A percentile compares a stretch with the other conserved stretches of the same genome.
phyloP scores from a whole-genome alignment of 2,888 invertebrate species.

The Adela reaumurella region DNA sequence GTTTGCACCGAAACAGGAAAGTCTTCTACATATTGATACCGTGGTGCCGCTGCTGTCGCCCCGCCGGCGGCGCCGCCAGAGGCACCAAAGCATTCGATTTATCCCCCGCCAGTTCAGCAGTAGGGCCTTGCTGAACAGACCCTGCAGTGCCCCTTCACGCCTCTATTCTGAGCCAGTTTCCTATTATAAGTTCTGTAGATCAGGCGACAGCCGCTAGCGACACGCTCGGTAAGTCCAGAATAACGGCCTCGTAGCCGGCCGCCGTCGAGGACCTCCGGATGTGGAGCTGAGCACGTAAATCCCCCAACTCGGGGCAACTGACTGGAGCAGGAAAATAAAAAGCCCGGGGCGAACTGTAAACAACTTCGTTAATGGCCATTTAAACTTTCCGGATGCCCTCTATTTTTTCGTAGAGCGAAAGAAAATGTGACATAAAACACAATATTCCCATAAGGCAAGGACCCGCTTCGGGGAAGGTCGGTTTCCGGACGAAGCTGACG shows the following conservation, averaged over 20 bases:
- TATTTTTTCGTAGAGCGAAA: slow-evolving; percentile 15
- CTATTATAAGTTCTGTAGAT: no score
- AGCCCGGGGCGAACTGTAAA: slow-evolving; percentile 34
- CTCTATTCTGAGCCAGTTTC: no score
- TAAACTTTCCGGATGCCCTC: slow-evolving; percentile 34
- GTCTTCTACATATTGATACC: no score
- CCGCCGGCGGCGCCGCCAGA: no score
- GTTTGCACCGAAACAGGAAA: no score
- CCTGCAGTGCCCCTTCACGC: no score
- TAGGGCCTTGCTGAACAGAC: no score
- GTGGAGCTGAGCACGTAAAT: background rate
- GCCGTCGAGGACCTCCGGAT: background rate
- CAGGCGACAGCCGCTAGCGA: no score
- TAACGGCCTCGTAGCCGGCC: background rate
- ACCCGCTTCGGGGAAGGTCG: background rate
- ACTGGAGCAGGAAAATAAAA: slow-evolving; percentile 9
- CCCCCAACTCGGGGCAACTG: background rate
- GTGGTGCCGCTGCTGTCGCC: no score
- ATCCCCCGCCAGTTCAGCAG: no score
- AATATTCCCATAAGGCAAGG: background rate
- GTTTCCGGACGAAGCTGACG: background rate
- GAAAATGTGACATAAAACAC: background rate
- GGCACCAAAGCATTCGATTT: no score
- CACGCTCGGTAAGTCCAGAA: no score
- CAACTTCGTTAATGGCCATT: slow-evolving; percentile 42